Conservation (phyloP, 2,113 vertebrate genomes). For the Gallinago media region DNA sequence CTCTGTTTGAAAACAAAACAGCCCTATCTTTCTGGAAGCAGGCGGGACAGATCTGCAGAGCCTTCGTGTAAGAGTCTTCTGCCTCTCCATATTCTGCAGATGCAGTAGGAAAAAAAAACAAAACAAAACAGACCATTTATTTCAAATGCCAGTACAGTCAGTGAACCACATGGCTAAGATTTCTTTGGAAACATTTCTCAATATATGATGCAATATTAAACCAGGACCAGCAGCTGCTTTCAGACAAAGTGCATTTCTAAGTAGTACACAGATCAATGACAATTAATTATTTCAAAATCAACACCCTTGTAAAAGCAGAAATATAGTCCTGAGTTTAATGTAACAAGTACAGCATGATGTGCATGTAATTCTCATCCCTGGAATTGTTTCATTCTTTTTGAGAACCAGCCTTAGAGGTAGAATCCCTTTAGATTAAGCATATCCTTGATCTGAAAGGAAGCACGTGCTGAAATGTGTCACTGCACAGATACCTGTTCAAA, state of each 20-base stretch:
- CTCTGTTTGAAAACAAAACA: conserved; percentile 89
- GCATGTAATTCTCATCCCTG: not conserved
- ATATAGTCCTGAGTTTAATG: not conserved
- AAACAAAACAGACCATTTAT: not conserved
- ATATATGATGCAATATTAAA: not conserved
- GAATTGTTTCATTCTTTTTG: not conserved
- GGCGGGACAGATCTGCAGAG: conserved; percentile 81
- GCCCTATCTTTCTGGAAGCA: conserved; percentile 85
- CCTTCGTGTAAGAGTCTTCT: conserved; percentile 82
- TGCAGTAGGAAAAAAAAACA: not conserved
- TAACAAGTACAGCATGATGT: not conserved
- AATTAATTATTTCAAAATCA: not conserved
- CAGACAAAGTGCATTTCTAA: not conserved
- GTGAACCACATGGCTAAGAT: not conserved
- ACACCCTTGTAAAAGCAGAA: not conserved
- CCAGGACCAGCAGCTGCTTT: not conserved
- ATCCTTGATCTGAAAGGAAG: not conserved
- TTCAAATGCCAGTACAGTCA: not conserved
- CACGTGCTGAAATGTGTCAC: not conserved
- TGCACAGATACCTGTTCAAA: not conserved
- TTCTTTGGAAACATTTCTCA: not conserved
- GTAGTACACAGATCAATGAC: not conserved
- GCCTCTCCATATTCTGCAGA: conserved; percentile 83
- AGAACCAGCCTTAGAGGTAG: not conserved
- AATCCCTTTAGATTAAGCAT: not conserved